These are phyloP conservation scores for Galago senegalensis DNA, from an alignment of 2,797 vertebrate genomes.

Conservation along the genomic window DNA sequence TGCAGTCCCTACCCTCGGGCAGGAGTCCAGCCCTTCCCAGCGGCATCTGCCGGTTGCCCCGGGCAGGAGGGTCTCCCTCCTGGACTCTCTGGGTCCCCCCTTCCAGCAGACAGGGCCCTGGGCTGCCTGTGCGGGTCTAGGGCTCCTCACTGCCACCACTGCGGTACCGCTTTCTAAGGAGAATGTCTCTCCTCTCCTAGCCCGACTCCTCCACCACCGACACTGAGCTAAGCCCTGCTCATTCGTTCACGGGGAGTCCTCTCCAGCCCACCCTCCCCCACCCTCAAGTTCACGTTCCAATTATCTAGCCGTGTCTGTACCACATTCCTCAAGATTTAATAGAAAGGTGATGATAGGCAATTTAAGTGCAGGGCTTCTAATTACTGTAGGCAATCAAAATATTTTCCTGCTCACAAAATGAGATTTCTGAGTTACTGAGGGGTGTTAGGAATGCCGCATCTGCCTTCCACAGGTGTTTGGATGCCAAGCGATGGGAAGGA, in stretches of 20 bases:
- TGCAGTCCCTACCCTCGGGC: not conserved
- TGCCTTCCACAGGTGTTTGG: not conserved
- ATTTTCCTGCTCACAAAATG: not conserved
- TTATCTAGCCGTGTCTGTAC: not conserved
- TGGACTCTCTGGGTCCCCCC: not conserved
- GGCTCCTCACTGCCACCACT: not conserved
- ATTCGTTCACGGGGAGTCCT: not conserved
- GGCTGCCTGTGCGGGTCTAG: not conserved
- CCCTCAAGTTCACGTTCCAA: not conserved
- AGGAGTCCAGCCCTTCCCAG: not conserved
- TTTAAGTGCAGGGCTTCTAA: not conserved
- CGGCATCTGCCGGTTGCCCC: not conserved
- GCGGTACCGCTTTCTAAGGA: rapidly evolving
- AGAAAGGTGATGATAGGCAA: not conserved
- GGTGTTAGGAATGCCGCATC: not conserved
- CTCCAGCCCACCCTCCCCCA: not conserved
- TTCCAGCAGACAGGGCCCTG: not conserved
- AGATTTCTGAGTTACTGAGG: not conserved
- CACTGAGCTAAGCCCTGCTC: not conserved
- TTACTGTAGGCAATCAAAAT: not conserved
- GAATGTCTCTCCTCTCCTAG: not conserved
- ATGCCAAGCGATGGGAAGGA: not conserved
- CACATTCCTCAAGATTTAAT: not conserved
- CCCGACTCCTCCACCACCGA: not conserved
- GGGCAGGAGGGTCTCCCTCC: not conserved